These are phyloP conservation scores for Drosophila cognata DNA, from an alignment of 2,888 invertebrate species.

Conservation along the genomic window DNA sequence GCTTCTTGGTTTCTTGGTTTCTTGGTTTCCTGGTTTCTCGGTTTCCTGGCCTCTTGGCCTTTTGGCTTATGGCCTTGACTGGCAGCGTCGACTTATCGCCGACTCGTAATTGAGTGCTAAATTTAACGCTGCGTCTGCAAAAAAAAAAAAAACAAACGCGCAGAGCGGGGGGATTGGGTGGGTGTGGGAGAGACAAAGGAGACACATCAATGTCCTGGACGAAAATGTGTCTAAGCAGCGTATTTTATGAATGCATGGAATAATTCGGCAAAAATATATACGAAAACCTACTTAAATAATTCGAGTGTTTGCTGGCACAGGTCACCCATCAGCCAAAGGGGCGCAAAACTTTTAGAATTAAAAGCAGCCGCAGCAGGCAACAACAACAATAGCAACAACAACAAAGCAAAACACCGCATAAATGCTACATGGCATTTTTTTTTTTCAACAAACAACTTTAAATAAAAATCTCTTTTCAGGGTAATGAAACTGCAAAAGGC, in stretches of 20 bases:
- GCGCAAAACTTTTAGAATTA: constrained; percentile 67
- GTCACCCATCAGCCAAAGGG: constrained; percentile 50
- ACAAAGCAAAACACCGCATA: constrained; percentile 72
- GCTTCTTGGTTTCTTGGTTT: not conserved
- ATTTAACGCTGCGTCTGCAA: constrained; percentile 72
- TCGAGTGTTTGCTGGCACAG: constrained; percentile 64
- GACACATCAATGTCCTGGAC: constrained; percentile 42
- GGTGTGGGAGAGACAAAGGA: constrained; percentile 32
- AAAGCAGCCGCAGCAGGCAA: constrained; percentile 52
- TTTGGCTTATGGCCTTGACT: constrained; percentile 23
- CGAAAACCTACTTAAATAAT: constrained; percentile 62
- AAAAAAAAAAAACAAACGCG: constrained; percentile 41
- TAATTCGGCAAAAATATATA: constrained; percentile 51
- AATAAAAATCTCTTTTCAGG: constrained; percentile 77
- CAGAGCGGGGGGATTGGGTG: not conserved
- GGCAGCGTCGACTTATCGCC: constrained; percentile 60
- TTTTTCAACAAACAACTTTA: constrained; percentile 68
- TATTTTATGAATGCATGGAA: constrained; percentile 79
- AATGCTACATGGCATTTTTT: constrained; percentile 74
- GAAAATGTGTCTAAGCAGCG: constrained; percentile 69
- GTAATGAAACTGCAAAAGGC: constrained; percentile 76
- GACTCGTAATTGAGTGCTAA: constrained; percentile 72
- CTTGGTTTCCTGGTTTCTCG: not conserved
- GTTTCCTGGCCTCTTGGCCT: not conserved
- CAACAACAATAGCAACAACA: constrained; percentile 38